phyloP scores from a whole-genome alignment of 2,113 vertebrate genomes.

The Galeopterus variegatus region DNA sequence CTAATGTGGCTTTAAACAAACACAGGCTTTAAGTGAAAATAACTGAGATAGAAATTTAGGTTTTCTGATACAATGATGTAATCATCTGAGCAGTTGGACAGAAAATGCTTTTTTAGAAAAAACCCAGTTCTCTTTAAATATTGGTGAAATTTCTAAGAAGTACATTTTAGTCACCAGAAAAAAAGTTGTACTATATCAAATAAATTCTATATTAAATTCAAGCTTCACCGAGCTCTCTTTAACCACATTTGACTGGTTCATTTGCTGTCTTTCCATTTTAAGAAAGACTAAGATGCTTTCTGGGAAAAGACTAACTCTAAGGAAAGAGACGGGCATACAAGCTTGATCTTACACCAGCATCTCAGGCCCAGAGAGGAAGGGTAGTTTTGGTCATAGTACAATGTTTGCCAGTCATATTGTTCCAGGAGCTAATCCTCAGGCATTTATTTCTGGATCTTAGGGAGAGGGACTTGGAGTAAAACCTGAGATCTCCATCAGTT shows the following conservation, averaged over 20 bases:
- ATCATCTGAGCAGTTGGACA: neutral
- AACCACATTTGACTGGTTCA: neutral
- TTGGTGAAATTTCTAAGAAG: neutral
- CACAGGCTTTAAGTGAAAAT: neutral
- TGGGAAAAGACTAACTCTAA: neutral
- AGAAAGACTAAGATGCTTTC: neutral
- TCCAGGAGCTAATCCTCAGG: neutral
- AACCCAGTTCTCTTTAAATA: neutral
- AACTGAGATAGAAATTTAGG: neutral
- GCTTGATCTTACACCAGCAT: neutral
- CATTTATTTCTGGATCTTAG: neutral
- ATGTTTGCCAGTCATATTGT: neutral
- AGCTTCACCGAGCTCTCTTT: neutral
- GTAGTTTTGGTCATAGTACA: neutral
- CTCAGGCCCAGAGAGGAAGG: neutral
- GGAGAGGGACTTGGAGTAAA: neutral
- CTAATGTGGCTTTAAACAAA: neutral
- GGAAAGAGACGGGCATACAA: neutral
- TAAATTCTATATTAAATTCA: slow-evolving; percentile 5
- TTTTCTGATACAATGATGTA: neutral
- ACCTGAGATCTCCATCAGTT: neutral
- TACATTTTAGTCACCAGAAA: neutral
- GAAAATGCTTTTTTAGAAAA: neutral
- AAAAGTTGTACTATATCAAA: neutral
- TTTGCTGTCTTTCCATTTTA: neutral